Evolutionary conservation across 2,888 invertebrate genomes (phyloP).

Genomic region (Lycocerus yunnanus): DNA sequence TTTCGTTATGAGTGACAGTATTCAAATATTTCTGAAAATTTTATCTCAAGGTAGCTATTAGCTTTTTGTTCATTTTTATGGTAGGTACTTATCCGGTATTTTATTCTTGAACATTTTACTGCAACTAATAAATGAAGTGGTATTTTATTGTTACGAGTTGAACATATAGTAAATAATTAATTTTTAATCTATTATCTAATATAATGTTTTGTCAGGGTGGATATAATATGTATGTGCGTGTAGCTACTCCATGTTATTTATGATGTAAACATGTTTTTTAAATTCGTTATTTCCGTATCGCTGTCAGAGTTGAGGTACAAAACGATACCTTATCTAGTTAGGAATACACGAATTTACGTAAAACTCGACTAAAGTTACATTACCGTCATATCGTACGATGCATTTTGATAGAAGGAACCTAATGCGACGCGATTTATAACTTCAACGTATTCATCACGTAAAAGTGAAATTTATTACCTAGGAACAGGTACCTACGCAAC

Average conservation of each 20-base stretch:
- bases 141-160: not conserved
- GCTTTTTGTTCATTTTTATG: too few species aligned
- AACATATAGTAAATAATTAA: not conserved
- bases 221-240: not conserved
- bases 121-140: not conserved
- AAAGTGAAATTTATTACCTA: not conserved
- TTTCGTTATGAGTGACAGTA: too few species aligned
- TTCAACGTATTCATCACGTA: not conserved
- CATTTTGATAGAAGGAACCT: not conserved
- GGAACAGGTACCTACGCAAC: too few species aligned
- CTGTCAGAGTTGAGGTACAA: not conserved
- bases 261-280: not conserved
- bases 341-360: not conserved
- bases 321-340: not conserved
- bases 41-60: too few species aligned
- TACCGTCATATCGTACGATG: not conserved
- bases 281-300: not conserved
- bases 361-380: not conserved
- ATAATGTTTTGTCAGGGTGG: not conserved
- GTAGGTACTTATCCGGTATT: too few species aligned
- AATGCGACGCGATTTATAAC: not conserved
- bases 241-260: not conserved
- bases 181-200: not conserved
- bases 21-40: too few species aligned
- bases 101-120: not conserved